These are phyloP conservation scores for Muschampia plurimacula DNA, from an alignment of 2,888 invertebrate genomes.

Conservation along the genomic window DNA sequence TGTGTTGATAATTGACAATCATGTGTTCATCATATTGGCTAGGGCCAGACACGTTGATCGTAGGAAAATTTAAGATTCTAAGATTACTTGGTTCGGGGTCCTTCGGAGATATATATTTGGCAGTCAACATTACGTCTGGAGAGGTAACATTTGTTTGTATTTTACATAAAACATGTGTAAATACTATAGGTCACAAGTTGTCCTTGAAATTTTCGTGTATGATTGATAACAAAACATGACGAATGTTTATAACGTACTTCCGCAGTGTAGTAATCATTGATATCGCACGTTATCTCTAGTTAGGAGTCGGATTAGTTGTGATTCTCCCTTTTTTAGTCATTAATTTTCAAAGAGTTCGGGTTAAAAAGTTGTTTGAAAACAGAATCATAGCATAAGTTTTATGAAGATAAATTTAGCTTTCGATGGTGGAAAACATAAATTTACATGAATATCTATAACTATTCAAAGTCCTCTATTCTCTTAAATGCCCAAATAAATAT, in stretches of 20 bases:
- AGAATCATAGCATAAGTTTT: too few species aligned
- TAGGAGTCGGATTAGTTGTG: too few species aligned
- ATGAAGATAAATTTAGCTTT: too few species aligned
- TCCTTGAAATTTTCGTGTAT: constrained; percentile 31
- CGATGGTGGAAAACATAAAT: too few species aligned
- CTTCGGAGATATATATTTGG: constrained; percentile 99
- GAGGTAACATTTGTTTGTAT: constrained; percentile 86
- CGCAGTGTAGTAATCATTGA: constrained; percentile 1
- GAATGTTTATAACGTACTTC: constrained; percentile 23
- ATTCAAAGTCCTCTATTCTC: too few species aligned
- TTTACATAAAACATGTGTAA: not conserved
- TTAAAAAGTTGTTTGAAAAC: too few species aligned
- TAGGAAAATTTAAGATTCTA: constrained; percentile 97
- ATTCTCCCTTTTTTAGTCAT: too few species aligned
- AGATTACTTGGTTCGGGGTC: constrained; percentile 99
- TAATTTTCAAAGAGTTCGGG: too few species aligned
- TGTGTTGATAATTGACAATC: constrained; percentile 9
- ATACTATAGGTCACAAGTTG: constrained; percentile 21
- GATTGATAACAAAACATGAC: constrained; percentile 12
- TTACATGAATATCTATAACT: too few species aligned
- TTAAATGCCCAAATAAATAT: too few species aligned
- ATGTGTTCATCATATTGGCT: constrained; percentile 17
- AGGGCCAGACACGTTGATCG: constrained; percentile 83
- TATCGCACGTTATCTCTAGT: not conserved
- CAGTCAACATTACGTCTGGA: constrained; percentile 96